phyloP scores from a whole-genome alignment of 2,888 invertebrate genomes.

The Pristionchus arcanus region DNA sequence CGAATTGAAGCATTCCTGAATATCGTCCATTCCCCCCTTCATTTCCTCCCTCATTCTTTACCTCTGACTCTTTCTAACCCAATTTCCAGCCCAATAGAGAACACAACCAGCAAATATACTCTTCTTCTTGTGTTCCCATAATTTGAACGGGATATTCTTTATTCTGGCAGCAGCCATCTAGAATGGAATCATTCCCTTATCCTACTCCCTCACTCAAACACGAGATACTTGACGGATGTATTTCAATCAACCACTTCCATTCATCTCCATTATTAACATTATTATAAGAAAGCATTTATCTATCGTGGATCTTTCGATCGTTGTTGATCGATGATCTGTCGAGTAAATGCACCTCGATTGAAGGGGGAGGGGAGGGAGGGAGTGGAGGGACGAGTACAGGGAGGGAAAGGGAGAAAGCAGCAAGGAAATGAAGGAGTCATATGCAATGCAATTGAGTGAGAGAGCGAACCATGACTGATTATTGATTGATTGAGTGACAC shows the following conservation, averaged over 20 bases:
- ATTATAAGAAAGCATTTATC: constrained; percentile 41
- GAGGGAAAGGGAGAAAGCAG: not conserved
- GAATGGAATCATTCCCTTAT: not conserved
- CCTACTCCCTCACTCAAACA: not conserved
- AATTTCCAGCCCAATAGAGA: constrained; percentile 65
- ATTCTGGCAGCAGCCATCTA: constrained; percentile 59
- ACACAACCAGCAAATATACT: constrained; percentile 66
- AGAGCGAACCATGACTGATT: constrained; percentile 44
- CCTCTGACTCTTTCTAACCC: constrained; percentile 56
- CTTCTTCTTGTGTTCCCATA: constrained; percentile 74
- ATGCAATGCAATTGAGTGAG: constrained; percentile 46
- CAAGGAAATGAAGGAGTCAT: constrained; percentile 33
- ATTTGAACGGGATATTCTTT: constrained; percentile 59
- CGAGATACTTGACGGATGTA: constrained; percentile 23
- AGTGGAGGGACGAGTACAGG: not conserved
- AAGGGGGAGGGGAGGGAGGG: not conserved
- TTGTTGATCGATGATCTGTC: constrained; percentile 22
- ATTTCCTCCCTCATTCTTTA: not conserved
- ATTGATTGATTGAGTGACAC: constrained; percentile 49
- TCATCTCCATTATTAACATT: not conserved
- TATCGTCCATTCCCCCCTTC: not conserved
- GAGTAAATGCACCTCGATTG: constrained; percentile 12
- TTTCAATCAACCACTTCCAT: constrained; percentile 11
- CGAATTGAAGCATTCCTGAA: constrained; percentile 70
- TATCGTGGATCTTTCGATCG: constrained; percentile 31